These are phyloP conservation scores for Euphydryas editha DNA, from an alignment of 2,888 invertebrate genomes.

Conservation along the genomic window DNA sequence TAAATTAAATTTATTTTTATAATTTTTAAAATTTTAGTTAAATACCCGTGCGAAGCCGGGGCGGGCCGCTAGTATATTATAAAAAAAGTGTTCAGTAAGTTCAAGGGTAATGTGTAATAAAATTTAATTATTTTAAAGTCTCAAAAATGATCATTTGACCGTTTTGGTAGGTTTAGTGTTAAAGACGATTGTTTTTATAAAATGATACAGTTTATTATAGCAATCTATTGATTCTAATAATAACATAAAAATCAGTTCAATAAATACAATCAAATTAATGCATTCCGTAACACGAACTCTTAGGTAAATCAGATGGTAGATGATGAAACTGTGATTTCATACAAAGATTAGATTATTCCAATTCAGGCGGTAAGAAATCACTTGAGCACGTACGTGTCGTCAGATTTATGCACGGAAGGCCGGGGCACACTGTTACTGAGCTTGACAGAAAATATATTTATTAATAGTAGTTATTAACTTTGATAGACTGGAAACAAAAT, in stretches of 20 bases:
- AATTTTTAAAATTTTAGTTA: too few species aligned
- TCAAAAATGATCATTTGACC: too few species aligned
- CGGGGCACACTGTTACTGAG: conserved; percentile 31
- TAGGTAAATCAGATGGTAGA: conserved; percentile 50
- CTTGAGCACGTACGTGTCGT: conserved; percentile 63
- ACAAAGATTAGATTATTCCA: conserved; percentile 63
- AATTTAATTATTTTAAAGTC: too few species aligned
- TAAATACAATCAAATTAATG: conserved; percentile 38
- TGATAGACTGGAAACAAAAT: not conserved
- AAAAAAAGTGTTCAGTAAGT: too few species aligned
- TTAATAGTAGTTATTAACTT: conserved; percentile 1
- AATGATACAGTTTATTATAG: not conserved
- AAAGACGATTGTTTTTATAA: not conserved
- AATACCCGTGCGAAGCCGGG: too few species aligned
- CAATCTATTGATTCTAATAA: not conserved
- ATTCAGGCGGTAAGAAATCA: conserved; percentile 61
- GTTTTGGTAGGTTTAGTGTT: too few species aligned
- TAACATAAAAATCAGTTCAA: not conserved
- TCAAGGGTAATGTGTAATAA: too few species aligned
- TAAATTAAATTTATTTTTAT: too few species aligned
- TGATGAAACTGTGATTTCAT: conserved; percentile 54
- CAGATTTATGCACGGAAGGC: conserved; percentile 46
- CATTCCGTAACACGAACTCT: conserved; percentile 44
- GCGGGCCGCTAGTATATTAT: too few species aligned
- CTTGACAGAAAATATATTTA: conserved; percentile 21